Evolutionary conservation across 2,113 vertebrate genomes (phyloP).

Genomic region (Panthera tigris): DNA sequence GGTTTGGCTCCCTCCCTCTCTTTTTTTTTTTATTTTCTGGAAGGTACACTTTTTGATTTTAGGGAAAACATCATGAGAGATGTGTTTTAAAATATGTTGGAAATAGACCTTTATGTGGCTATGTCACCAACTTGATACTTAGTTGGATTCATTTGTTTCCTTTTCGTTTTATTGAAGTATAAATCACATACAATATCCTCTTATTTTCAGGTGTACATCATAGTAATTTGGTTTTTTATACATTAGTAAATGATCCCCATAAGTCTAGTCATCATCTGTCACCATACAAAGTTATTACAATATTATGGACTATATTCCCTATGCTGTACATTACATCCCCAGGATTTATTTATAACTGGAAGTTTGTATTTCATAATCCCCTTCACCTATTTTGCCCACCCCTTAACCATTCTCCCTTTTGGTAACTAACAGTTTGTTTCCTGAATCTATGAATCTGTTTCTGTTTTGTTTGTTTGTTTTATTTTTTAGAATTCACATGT

Average conservation of each 20-base stretch:
- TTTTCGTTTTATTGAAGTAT: not conserved
- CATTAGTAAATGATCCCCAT: not conserved
- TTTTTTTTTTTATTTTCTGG: too few species aligned
- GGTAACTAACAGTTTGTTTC: not conserved
- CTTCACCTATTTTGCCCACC: not conserved
- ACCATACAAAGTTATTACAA: not conserved
- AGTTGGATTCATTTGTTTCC: not conserved
- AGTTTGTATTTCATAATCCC: not conserved
- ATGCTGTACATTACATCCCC: not conserved
- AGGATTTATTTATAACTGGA: not conserved
- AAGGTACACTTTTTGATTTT: not conserved
- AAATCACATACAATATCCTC: not conserved
- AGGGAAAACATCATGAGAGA: not conserved
- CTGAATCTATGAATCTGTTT: not conserved
- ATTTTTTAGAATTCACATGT: not conserved
- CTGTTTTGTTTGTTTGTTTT: not conserved
- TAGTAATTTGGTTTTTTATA: not conserved
- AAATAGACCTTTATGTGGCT: not conserved
- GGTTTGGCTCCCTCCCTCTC: too few species aligned
- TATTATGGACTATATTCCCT: not conserved
- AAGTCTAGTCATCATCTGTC: not conserved
- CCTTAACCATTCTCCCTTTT: not conserved
- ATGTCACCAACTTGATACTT: not conserved
- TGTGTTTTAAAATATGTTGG: not conserved
- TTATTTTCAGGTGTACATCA: not conserved